Evolutionary conservation across 2,797 vertebrate species (phyloP).

Genomic region (Euphonia xanthogaster): DNA sequence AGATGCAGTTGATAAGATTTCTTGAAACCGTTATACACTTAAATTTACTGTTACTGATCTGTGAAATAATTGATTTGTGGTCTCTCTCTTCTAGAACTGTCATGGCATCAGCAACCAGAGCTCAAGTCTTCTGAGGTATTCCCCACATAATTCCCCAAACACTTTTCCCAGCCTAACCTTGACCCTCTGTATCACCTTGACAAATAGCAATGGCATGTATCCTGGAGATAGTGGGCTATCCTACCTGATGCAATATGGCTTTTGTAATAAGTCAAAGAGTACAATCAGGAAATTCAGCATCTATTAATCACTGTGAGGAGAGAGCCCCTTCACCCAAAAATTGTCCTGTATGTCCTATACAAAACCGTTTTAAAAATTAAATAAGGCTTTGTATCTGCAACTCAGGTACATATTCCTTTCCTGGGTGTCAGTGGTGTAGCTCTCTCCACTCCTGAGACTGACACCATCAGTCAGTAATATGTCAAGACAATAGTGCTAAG

Average conservation of each 20-base stretch:
- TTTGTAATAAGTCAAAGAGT: background rate
- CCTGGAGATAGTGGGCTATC: background rate
- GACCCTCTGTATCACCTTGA: conserved; percentile 56
- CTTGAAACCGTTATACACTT: conserved; percentile 71
- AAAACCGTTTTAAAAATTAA: background rate
- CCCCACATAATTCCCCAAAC: conserved; percentile 60
- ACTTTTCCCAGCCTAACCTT: conserved; percentile 76
- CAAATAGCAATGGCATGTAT: background rate
- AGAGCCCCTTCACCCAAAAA: background rate
- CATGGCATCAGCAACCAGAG: conserved; percentile 79
- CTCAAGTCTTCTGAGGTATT: conserved; percentile 75
- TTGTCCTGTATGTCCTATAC: background rate
- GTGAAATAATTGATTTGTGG: conserved; percentile 80
- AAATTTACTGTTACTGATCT: conserved; percentile 57
- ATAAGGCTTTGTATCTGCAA: background rate
- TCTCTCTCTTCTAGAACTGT: conserved; percentile 76
- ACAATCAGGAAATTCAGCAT: background rate
- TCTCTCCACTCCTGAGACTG: background rate
- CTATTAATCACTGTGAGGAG: background rate
- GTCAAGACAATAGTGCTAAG: background rate
- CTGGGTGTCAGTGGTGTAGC: background rate
- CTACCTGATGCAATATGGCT: background rate
- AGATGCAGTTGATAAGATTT: conserved; percentile 76
- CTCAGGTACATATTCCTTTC: background rate
- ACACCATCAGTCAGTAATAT: background rate